Conservation (phyloP, 2,888 invertebrate species). For the Ochlodes sylvanus region DNA sequence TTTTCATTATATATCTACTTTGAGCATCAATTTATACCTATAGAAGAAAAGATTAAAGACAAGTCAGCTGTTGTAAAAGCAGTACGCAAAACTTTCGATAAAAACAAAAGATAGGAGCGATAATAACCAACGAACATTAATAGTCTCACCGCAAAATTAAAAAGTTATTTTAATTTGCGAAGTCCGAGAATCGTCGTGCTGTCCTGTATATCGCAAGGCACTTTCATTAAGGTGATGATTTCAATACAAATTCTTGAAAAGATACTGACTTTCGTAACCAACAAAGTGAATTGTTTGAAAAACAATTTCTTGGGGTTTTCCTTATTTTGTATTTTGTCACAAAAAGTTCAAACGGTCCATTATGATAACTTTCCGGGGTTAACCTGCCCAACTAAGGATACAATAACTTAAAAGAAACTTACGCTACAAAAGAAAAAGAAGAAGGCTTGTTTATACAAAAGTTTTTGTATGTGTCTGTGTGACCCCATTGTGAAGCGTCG, state of each 20-base stretch:
- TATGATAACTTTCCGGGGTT: slow-evolving; percentile 28
- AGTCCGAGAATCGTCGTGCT: too few relatives aligned
- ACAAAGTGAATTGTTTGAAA: neutral
- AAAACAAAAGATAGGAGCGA: too few relatives aligned
- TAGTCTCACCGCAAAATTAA: too few relatives aligned
- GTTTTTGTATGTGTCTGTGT: slow-evolving; percentile 16
- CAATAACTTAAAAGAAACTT: slow-evolving; percentile 36
- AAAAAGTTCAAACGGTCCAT: slow-evolving; percentile 23
- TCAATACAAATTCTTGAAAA: neutral
- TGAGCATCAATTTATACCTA: too few relatives aligned
- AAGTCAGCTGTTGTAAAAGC: too few relatives aligned
- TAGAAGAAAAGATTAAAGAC: too few relatives aligned
- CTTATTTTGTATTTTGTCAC: slow-evolving; percentile 21
- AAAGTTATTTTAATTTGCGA: too few relatives aligned
- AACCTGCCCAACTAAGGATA: slow-evolving; percentile 25
- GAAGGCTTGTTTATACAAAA: slow-evolving; percentile 13
- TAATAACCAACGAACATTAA: too few relatives aligned
- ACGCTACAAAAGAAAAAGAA: slow-evolving; percentile 27
- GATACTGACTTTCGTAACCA: neutral
- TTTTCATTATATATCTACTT: too few relatives aligned
- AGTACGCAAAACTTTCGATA: too few relatives aligned
- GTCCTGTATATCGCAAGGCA: too few relatives aligned
- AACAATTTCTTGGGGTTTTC: slow-evolving; percentile 7
- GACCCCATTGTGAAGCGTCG: slow-evolving; percentile 36
- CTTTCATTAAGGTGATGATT: neutral